These are phyloP conservation scores for Nomada ferruginata DNA, from an alignment of 2,888 invertebrate genomes.

Conservation along the genomic window DNA sequence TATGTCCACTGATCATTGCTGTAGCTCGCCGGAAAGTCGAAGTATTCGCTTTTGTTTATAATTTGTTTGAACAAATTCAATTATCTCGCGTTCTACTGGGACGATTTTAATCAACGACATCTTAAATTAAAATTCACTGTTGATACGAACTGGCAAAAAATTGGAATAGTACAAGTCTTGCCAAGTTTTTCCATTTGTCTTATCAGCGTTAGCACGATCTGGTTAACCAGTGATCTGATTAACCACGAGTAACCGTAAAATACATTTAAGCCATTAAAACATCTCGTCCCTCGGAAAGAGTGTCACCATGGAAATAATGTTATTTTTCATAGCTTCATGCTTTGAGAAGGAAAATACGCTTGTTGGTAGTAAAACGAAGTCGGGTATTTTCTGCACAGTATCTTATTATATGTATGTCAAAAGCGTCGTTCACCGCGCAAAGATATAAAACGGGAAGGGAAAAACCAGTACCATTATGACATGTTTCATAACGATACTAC, in stretches of 20 bases:
- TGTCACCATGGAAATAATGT: neutral
- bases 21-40: too few species aligned
- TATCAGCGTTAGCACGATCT: neutral
- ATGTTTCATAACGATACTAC: constrained; percentile 34
- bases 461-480: constrained; percentile 33
- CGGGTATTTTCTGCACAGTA: neutral
- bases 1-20: too few species aligned
- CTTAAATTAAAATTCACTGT: too few species aligned
- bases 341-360: neutral
- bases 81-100: too few species aligned
- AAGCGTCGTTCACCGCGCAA: neutral
- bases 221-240: constrained; percentile 1
- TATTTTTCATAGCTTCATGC: neutral
- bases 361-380: neutral
- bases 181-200: neutral
- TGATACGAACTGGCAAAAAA: too few species aligned
- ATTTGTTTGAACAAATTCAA: too few species aligned
- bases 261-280: neutral
- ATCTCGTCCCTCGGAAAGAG: neutral
- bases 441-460: constrained; percentile 17
- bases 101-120: too few species aligned
- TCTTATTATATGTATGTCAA: neutral
- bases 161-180: too few species aligned
- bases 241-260: neutral
- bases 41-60: too few species aligned